Evolutionary conservation across 1,140 invertebrate species (phyloP).

Genomic region (Carcinoscorpius rotundicauda): DNA sequence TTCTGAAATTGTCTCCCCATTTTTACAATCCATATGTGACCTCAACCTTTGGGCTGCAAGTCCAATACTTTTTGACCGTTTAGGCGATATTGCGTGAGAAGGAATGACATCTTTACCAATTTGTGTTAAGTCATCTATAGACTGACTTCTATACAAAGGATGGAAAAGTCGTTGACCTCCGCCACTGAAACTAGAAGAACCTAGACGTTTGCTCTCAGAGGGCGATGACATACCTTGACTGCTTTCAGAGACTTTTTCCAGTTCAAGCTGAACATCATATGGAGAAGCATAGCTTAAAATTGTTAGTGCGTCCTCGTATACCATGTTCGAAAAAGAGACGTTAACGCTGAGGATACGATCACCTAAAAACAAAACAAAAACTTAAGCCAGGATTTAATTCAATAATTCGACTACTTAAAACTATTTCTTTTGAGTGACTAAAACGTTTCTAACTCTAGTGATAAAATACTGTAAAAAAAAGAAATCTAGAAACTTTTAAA

Average conservation of each 20-base stretch:
- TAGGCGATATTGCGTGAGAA: constrained; percentile 6
- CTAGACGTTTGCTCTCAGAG: constrained; percentile 31
- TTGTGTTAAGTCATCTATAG: constrained; percentile 44
- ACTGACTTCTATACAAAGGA: constrained; percentile 53
- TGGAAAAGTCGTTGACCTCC: constrained; percentile 43
- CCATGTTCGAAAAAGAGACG: constrained; percentile 74
- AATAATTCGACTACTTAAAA: no score
- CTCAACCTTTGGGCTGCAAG: constrained; percentile 11
- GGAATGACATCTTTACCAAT: constrained; percentile 15
- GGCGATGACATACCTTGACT: background rate
- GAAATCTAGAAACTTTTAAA: no score
- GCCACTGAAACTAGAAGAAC: constrained; percentile 16
- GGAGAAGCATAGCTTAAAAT: constrained; percentile 85
- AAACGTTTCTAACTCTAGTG: no score
- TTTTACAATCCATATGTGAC: constrained; percentile 6
- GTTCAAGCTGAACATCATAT: constrained; percentile 61
- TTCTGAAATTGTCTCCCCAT: constrained; percentile 1
- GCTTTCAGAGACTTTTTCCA: constrained; percentile 37
- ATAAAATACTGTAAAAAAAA: no score
- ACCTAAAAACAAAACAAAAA: constrained; percentile 43
- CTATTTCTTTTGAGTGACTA: no score
- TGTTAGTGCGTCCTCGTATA: constrained; percentile 76
- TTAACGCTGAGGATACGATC: constrained; percentile 73
- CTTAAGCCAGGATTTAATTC: no score
- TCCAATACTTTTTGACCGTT: constrained; percentile 8